phyloP scores from a whole-genome alignment of 2,113 vertebrate genomes.

The Andinoacara biseriatus region DNA sequence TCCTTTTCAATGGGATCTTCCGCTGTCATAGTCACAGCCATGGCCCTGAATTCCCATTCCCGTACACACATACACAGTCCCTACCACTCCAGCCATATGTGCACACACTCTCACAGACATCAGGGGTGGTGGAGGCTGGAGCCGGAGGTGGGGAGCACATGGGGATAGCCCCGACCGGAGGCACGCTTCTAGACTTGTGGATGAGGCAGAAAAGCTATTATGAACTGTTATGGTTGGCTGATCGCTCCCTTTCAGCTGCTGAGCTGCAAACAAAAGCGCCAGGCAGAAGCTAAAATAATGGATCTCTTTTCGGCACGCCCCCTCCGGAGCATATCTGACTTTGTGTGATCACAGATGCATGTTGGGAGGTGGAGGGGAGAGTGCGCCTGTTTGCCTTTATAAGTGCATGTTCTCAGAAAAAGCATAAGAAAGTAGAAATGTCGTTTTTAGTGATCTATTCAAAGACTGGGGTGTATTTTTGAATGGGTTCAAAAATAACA shows the following conservation, averaged over 20 bases:
- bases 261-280: constrained; percentile 80
- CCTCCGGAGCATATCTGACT: constrained; percentile 54
- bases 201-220: constrained; percentile 82
- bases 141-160: constrained; percentile 9
- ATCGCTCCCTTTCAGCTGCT: constrained; percentile 77
- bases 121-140: constrained; percentile 39
- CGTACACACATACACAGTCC: constrained; percentile 17
- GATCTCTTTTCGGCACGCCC: constrained; percentile 60
- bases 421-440: background rate
- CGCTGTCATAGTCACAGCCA: constrained; percentile 68
- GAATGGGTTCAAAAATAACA: constrained; percentile 10
- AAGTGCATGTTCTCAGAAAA: background rate
- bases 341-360: constrained; percentile 66
- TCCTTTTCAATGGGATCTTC: constrained; percentile 74
- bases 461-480: constrained; percentile 6
- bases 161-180: constrained; percentile 74
- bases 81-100: background rate
- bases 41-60: constrained; percentile 54
- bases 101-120: constrained; percentile 34
- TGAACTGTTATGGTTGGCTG: constrained; percentile 81
- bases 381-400: background rate
- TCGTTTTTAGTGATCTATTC: background rate
- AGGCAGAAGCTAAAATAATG: constrained; percentile 81
- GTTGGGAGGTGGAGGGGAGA: constrained; percentile 38
- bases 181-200: constrained; percentile 83